Base-by-base conservation (phyloP, 2,113 vertebrate genomes). In the Perca flavescens region DNA sequence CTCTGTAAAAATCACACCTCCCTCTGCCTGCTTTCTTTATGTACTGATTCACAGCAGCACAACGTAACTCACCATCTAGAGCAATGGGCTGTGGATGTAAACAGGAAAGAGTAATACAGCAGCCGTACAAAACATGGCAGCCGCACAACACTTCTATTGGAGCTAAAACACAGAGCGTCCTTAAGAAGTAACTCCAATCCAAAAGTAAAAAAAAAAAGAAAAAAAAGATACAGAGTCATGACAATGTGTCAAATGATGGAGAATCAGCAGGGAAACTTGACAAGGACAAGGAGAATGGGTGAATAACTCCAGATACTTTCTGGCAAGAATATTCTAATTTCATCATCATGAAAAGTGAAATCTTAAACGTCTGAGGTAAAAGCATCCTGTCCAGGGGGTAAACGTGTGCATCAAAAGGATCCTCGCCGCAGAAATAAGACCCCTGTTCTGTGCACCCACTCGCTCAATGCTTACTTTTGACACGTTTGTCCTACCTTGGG, bases 1-100 rank as follows among this genome's bases (percentile, higher is more conserved):
- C 40, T 79, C 71, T 74, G 57, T 91, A 69, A 83, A 83, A 86
- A 74, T 85, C 61, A 68, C 68, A 84, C 54, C 64, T 83, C 71
- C 54, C 12, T 64, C 46, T 53, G 57, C 58, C 54, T 75, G 50
- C 68, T 13, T 53, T 50, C 36, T 78, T 80, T 58, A 82, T 80
- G 47, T 56, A 80, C 60, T 78, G 69, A 74, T 57, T 80, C 67
- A 77, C 67, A 61, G 49, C 54, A 31, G 65, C 50, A 57, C 63
- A 74, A 49, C 50, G 53, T 60, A 74, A 49, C 67, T 54, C 70
- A 58, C 80, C 83, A 80, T 86, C 77, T 88, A 79, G 71, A 79
- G 70, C 21, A 74, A 83, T 53, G 46, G 36, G 12, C 22, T 79
- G 68, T 25, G 68, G 64, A 66, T 19, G 66, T 54, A 82, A 81